Percentiles rank a stretch among this genome's conserved stretches.
Evolutionary conservation across 2,888 invertebrate species (phyloP).

Genomic region (Rhingia rostrata): DNA sequence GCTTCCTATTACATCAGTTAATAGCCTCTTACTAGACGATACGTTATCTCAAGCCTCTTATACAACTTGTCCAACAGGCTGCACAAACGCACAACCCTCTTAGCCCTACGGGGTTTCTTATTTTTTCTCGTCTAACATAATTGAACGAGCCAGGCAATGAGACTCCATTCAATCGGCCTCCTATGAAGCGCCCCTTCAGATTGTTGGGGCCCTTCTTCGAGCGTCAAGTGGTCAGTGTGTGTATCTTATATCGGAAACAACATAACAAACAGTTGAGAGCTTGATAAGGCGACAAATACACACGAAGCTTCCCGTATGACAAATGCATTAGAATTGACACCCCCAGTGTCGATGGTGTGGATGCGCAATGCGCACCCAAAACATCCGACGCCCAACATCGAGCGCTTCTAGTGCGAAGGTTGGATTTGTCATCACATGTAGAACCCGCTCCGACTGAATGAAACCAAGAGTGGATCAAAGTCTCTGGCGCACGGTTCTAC

Average conservation of each 20-base stretch:
- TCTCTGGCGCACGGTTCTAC: conserved; percentile 35
- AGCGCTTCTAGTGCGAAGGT: conserved; percentile 42
- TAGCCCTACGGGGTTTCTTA: conserved; percentile 4
- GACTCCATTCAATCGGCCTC: neutral
- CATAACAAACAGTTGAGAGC: neutral
- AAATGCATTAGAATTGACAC: conserved; percentile 46
- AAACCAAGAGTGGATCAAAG: conserved; percentile 46
- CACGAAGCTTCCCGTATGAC: conserved; percentile 20
- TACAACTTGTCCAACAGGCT: conserved; percentile 40
- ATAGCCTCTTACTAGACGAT: conserved; percentile 59
- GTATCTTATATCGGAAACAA: neutral
- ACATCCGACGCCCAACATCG: conserved; percentile 68
- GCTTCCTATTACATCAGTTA: conserved; percentile 62
- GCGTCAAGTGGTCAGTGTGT: neutral
- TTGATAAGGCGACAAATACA: neutral
- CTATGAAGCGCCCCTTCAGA: neutral
- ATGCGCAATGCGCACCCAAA: conserved; percentile 67
- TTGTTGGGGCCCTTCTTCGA: neutral
- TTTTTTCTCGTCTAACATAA: neutral
- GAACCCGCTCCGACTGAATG: neutral
- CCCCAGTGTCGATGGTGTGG: conserved; percentile 36
- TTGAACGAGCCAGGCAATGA: neutral
- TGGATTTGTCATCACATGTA: conserved; percentile 61
- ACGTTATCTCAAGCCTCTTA: conserved; percentile 62
- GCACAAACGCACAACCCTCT: conserved; percentile 30